phyloP scores from a whole-genome alignment of 1,140 invertebrate species.

The Rhyacophila brunnea region DNA sequence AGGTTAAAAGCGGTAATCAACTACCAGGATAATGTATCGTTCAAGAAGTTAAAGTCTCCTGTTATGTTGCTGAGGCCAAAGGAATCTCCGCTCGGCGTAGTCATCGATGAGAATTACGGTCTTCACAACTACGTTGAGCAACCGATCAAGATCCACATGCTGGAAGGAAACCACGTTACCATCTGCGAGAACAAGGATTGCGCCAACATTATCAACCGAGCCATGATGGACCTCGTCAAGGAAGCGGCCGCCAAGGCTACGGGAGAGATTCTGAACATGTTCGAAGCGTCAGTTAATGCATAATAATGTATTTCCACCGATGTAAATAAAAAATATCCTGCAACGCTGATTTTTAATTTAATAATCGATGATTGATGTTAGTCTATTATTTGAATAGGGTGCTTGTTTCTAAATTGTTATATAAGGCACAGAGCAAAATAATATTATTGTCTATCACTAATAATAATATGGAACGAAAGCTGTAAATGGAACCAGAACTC shows the following conservation, averaged over 20 bases:
- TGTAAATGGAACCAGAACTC: too few species aligned
- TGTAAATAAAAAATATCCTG: too few species aligned
- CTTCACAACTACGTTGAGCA: constrained; percentile 55
- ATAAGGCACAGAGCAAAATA: too few species aligned
- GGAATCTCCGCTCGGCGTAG: constrained; percentile 46
- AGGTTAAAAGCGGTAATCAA: constrained; percentile 56
- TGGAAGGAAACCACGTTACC: constrained; percentile 70
- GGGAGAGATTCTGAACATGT: constrained; percentile 12
- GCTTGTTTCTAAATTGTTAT: too few species aligned
- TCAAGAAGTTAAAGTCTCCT: constrained; percentile 55
- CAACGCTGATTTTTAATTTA: too few species aligned
- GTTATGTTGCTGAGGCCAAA: constrained; percentile 65
- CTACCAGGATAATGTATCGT: constrained; percentile 47
- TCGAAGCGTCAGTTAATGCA: constrained; percentile 1
- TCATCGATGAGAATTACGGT: constrained; percentile 63
- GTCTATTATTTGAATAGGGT: too few species aligned
- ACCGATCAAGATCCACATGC: constrained; percentile 53
- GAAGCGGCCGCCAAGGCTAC: constrained; percentile 9
- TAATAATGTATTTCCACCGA: too few species aligned
- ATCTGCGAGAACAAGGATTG: constrained; percentile 66
- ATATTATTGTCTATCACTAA: too few species aligned
- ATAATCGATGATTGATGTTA: too few species aligned
- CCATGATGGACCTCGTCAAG: constrained; percentile 32
- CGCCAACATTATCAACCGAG: constrained; percentile 60
- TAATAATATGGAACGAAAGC: too few species aligned